Evolutionary conservation across 2,797 vertebrate genomes (phyloP).

Genomic region (Phyllotis vaccarum): DNA sequence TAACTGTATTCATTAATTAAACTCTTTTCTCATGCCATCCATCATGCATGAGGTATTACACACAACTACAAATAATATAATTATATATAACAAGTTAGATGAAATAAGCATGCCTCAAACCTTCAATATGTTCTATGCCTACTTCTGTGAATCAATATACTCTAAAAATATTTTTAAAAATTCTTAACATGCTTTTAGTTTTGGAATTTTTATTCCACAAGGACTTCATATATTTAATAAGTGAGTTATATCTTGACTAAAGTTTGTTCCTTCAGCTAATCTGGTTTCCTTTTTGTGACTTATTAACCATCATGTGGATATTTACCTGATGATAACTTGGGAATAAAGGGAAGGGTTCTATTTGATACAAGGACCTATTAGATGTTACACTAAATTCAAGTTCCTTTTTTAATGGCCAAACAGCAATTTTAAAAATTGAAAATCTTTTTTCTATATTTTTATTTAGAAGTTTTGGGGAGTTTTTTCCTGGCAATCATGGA

Average conservation of each 20-base stretch:
- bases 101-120: conserved; percentile 38
- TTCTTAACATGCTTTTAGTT: not conserved
- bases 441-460: not conserved
- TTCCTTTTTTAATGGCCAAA: not conserved
- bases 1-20: not conserved
- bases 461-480: not conserved
- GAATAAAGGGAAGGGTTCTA: not conserved
- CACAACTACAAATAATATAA: conserved; percentile 27
- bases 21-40: conserved; percentile 33
- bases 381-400: not conserved
- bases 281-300: conserved; percentile 51
- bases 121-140: not conserved
- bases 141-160: conserved; percentile 19
- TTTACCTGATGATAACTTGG: conserved; percentile 48
- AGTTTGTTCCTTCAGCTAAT: not conserved
- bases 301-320: conserved; percentile 21
- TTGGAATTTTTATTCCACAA: conserved; percentile 42
- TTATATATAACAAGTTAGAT: conserved; percentile 9
- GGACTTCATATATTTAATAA: not conserved
- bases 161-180: not conserved
- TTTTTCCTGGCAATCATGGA: not conserved
- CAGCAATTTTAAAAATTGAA: not conserved
- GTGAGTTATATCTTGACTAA: not conserved
- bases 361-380: not conserved
- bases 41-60: not conserved